Evolutionary conservation across 92 coral and sea anemone genomes (phyloP), one percentile per base, ranked within the genome.

Genomic region (Nematostella vectensis): DNA sequence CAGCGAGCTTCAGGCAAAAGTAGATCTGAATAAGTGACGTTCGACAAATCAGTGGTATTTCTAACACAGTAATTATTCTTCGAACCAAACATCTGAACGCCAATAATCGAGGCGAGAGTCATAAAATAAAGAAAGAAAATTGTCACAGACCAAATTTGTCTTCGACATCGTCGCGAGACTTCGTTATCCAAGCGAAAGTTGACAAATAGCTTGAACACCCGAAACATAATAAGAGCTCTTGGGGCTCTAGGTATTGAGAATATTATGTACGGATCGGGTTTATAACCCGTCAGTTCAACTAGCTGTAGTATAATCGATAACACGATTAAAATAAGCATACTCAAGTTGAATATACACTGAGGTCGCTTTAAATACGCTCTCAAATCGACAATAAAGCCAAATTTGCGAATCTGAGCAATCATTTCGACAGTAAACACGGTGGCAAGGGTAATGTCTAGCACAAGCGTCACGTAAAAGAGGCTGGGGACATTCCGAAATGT

Each of bases 101-200:
- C 99, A 31, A 93, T 93, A 3, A 93, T 70, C 0, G 99, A 72
- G 22, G 88, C 96, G 26, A 93, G 73, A 42, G 81, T 80, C 96
- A 87, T 93, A 44, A 93, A 93, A 61, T 93, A 93, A 10, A 77
- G 29, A 17, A 93, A 78, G 65, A 93, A 93, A 38, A 87, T 62
- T 22, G 96, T 87, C n/a, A 93, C 99, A 38, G 89, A 79, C 91
- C 99, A 74, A 59, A 93, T 93, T 71, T 93, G 99, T 62, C 95
- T 77, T 29, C 84, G 84, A 40, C 88, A 93, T 49, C 99, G 76
- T n/a, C 96, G 94, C 0, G 88, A 73, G 4, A 93, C 96, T 47
- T 83, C 71, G 31, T 78, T 78, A 16, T 87, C 78, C 47, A 93
- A 50, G 37, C 72, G 71, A 40, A 82, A 77, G 55, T 89, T 79